Evolutionary conservation across 2,888 invertebrate species (phyloP), one percentile per base, ranked within the genome.

Genomic region (Epistrophella euchroma): DNA sequence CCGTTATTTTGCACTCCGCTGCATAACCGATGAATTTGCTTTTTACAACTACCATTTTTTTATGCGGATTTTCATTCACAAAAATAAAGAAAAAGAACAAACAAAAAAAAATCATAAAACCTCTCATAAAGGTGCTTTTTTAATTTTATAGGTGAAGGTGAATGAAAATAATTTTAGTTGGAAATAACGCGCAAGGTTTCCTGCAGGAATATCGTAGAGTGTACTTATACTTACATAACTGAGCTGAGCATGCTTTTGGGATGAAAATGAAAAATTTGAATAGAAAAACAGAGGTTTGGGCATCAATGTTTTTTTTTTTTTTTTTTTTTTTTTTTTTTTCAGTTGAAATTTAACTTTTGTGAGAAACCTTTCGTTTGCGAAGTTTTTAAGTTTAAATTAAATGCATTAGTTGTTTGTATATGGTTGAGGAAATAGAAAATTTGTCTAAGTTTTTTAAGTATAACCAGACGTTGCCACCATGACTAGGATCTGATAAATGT

Each of bases 11-110:
- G 45, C 56, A 43, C 78, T 64, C 43, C 58, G 50, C 35, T 45
- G 58, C 56, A 66, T 66, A 66, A 71, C 70, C 74, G 74, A 84
- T 66, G 70, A 22, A 71, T 79, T 52, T 32, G 50, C 72, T 68
- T 32, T 66, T 76, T 19, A 1, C n/a, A 35, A 15, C 32, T 32
- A 35, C 40, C 32, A 68, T 11, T 10, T 66, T 76, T 72, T 68
- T 81, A 40, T 76, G 9, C n/a, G 64, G 50, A 76, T 76, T 71
- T 76, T 66, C 76, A 71, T 71, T 81, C 64, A 64, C 15, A 22
- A 35, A 19, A 56, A 32, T 6, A 43, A 28, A 28, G 2, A 17
- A 75, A 72, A 77, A 6, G 5, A 43, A 5, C 0, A 15, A n/a
- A 77, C 50, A 47, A 50, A 25, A 72, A 58, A 11, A 19, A 1